A percentile compares a stretch with the other conserved stretches of the same genome.
Conservation (phyloP, 2,113 vertebrate genomes). For the Aegotheles bennettii region DNA sequence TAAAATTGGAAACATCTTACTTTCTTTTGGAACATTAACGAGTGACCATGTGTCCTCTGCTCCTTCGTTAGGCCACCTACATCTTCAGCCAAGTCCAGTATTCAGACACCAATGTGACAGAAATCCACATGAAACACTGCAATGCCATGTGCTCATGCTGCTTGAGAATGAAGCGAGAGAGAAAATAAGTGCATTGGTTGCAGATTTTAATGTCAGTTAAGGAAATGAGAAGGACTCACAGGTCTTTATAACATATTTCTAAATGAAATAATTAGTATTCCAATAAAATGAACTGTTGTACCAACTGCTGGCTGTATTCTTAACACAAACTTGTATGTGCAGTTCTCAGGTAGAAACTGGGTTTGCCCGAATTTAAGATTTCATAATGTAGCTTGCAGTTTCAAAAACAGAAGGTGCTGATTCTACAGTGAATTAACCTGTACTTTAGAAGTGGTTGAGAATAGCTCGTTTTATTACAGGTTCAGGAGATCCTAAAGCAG, state of each 20-base stretch:
- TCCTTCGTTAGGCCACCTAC: background rate
- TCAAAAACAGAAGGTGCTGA: background rate
- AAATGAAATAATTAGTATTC: background rate
- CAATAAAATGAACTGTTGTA: background rate
- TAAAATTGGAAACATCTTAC: background rate
- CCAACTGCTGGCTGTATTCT: background rate
- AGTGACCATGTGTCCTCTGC: accelerated
- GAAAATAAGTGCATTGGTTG: background rate
- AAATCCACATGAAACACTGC: background rate
- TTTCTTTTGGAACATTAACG: background rate
- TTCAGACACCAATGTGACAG: background rate
- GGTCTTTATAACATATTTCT: background rate
- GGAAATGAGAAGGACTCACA: background rate
- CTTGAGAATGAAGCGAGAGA: background rate
- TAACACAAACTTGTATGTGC: background rate
- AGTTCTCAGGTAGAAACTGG: background rate
- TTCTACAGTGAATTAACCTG: background rate
- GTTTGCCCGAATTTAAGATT: background rate
- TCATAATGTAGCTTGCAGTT: background rate
- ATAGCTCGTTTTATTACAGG: background rate
- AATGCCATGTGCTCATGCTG: background rate
- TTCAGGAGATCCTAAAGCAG: background rate
- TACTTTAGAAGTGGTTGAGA: background rate
- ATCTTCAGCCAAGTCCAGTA: background rate
- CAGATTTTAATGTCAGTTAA: background rate